Evolutionary conservation across 2,888 invertebrate genomes (phyloP), one percentile per base, ranked within the genome.

Genomic region (Alloscopus bannaensis): DNA sequence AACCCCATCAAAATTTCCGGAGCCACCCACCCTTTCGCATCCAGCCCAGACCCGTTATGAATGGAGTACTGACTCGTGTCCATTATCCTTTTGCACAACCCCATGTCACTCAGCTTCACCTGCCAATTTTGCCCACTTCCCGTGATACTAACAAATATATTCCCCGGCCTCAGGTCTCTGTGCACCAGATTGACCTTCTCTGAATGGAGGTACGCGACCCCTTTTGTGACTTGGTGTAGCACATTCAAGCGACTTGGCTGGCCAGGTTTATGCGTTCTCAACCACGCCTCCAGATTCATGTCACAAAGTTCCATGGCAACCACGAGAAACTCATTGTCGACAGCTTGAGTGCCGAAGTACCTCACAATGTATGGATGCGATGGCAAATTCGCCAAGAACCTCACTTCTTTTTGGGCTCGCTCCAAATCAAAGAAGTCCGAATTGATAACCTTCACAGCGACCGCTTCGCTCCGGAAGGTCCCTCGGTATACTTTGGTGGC

Each of bases 401-500:
- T 93, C 80, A 99, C 98, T 90, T 99, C 99, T 60, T 98, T 92
- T 0, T 98, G 98, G 88, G 99, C 94, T 50, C 94, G 94, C 87
- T 98, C 97, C 87, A 97, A 97, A 86, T 97, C 98, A 0, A 98
- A 97, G 36, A 36, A 36, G 68, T 99, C 89, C 2, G 40, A 18
- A 8, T 40, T 22, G 6, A 99, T 89, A 0, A 99, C 91, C 88
- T 99, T 99, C 0, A 99, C 98, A 0, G 99, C 99, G 28, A 99
- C 98, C 29, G 93, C 92, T 29, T 98, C 91, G 84, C 94, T 94
- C 88, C 99, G 99, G 89, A 99, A 99, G 85, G 92, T 92, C 0
- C 99, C 99, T 87, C 95, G 95, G 89, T 18, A 90, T 88, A 99
- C 99, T 89, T 98, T 96, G 0, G 99, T 99, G 45, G 99, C 99